phyloP scores from a whole-genome alignment of 2,888 invertebrate species.

The Platycheirus rosarum region DNA sequence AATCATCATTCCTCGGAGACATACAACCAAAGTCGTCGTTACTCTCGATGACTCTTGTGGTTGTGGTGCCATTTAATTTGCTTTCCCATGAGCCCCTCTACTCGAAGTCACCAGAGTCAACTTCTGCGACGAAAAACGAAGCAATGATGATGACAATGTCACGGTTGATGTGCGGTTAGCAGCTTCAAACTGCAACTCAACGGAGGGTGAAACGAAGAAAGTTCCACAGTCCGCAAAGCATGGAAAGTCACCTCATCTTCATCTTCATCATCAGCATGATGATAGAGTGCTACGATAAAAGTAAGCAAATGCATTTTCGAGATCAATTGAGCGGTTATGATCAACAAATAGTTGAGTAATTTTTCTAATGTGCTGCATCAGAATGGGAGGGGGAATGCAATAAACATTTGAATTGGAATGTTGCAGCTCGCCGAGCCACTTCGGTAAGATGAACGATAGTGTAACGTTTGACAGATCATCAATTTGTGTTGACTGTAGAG shows the following conservation, averaged over 20 bases:
- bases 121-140: constrained; percentile 9
- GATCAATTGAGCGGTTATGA: constrained; percentile 71
- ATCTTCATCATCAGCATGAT: not conserved
- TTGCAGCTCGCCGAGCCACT: constrained; percentile 13
- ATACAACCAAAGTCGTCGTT: not conserved
- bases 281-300: constrained; percentile 35
- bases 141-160: constrained; percentile 65
- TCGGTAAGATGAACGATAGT: not conserved
- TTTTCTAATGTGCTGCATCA: constrained; percentile 40
- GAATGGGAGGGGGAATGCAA: constrained; percentile 35
- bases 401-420: constrained; percentile 40
- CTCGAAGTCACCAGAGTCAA: constrained; percentile 14
- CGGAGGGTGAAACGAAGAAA: constrained; percentile 68
- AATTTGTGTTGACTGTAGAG: constrained; percentile 30
- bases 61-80: constrained; percentile 56
- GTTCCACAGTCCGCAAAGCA: constrained; percentile 50
- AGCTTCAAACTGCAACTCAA: constrained; percentile 58
- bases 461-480: constrained; percentile 41
- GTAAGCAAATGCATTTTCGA: constrained; percentile 67
- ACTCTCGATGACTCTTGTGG: constrained; percentile 20
- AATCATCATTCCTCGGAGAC: constrained; percentile 40
- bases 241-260: constrained; percentile 51
- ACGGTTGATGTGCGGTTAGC: constrained; percentile 64
- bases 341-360: constrained; percentile 68
- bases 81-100: constrained; percentile 62